phyloP scores from a whole-genome alignment of 2,888 invertebrate genomes.

The Noctua comes region DNA sequence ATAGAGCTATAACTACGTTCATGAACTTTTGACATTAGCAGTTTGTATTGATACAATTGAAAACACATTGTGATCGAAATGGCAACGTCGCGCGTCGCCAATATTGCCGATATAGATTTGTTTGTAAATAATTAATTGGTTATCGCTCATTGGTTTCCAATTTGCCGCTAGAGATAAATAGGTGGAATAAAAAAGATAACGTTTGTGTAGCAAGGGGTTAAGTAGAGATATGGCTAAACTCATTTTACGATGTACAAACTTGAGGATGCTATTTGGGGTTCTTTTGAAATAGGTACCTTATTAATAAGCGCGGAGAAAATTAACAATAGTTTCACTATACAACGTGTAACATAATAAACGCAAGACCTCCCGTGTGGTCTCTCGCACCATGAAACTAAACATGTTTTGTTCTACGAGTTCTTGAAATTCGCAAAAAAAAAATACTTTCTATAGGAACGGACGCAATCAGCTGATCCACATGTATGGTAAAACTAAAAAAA shows the following conservation, averaged over 20 bases:
- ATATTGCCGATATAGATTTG: slow-evolving; percentile 29
- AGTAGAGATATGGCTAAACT: background rate
- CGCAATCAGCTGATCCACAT: too few species aligned
- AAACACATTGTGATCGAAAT: slow-evolving; percentile 28
- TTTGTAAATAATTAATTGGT: slow-evolving; percentile 41
- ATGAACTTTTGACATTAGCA: slow-evolving; percentile 38
- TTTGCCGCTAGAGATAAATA: background rate
- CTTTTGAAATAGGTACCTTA: background rate
- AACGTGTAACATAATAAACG: too few species aligned
- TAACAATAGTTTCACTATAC: background rate
- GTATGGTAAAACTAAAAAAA: too few species aligned
- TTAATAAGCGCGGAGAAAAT: too few species aligned
- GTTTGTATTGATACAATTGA: slow-evolving; percentile 36
- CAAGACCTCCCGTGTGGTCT: too few species aligned
- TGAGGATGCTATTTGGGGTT: background rate
- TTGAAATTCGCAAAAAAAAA: too few species aligned
- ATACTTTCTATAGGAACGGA: too few species aligned
- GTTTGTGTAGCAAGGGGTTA: background rate
- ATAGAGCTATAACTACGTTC: slow-evolving; percentile 10
- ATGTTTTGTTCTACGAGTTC: too few species aligned
- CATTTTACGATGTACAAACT: background rate
- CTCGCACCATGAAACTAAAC: too few species aligned
- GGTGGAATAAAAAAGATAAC: slow-evolving; percentile 21
- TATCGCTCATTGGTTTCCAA: slow-evolving; percentile 20
- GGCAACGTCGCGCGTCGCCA: slow-evolving; percentile 16